phyloP scores from a whole-genome alignment of 2,888 invertebrate species.

The Lasioglossum calceatum region DNA sequence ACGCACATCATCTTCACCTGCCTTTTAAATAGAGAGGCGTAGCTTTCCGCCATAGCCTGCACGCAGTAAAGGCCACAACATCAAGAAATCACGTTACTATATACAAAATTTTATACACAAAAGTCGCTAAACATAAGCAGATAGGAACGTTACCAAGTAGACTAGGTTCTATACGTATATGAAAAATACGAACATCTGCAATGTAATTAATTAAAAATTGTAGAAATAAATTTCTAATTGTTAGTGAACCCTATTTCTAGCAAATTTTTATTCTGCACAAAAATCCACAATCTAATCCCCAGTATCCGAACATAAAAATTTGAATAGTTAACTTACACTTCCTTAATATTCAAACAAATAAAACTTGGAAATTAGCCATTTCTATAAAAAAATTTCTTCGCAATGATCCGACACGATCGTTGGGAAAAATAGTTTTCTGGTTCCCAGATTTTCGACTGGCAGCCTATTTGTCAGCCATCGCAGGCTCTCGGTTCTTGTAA shows the following conservation, averaged over 20 bases:
- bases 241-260: too few species aligned
- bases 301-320: neutral
- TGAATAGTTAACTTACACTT: neutral
- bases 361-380: too few species aligned
- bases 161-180: neutral
- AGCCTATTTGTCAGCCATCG: neutral
- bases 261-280: too few species aligned
- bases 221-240: neutral
- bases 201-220: too few species aligned
- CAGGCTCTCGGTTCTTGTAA: neutral
- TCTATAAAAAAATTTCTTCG: neutral
- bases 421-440: neutral
- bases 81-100: constrained; percentile 14
- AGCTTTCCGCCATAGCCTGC: constrained; percentile 19
- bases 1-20: constrained; percentile 48
- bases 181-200: too few species aligned
- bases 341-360: too few species aligned
- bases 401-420: neutral
- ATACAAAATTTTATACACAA: neutral
- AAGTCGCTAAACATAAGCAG: neutral
- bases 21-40: constrained; percentile 41
- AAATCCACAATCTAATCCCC: too few species aligned
- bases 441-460: neutral
- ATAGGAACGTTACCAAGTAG: neutral
- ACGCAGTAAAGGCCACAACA: constrained; percentile 8